phyloP scores from a whole-genome alignment of 2,113 vertebrate species.

The Dromiciops gliroides region DNA sequence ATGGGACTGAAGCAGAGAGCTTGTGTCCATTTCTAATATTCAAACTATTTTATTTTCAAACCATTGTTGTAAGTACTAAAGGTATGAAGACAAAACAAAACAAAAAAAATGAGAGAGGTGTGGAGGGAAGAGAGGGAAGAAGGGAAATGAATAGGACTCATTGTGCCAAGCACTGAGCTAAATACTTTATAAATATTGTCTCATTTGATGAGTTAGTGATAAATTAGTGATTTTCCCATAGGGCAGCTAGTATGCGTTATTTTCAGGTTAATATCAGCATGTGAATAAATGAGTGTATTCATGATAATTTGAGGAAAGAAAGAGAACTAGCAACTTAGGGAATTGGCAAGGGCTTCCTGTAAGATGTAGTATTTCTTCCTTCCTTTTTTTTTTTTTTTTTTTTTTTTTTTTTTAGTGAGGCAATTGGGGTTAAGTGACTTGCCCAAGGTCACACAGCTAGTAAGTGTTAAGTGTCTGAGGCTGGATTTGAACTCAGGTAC shows the following conservation, averaged over 20 bases:
- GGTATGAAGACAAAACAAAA: not conserved
- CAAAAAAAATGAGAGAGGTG: not conserved
- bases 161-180: not conserved
- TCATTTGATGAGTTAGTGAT: not conserved
- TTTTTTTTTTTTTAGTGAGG: no score
- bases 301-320: not conserved
- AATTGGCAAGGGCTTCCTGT: not conserved
- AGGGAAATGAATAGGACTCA: not conserved
- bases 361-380: not conserved
- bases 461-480: no score
- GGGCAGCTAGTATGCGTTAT: not conserved
- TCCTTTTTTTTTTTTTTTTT: no score
- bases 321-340: not conserved
- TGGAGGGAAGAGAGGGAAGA: not conserved
- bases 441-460: no score
- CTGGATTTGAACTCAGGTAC: no score
- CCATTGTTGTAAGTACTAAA: not conserved
- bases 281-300: not conserved
- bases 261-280: not conserved
- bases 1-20: not conserved
- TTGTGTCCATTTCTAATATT: not conserved
- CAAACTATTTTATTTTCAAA: not conserved
- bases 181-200: not conserved
- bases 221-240: not conserved
- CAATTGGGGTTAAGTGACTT: no score